These are phyloP conservation scores for Pachyrhynchus sulphureomaculatus DNA, from an alignment of 1,140 invertebrate species.

Conservation along the genomic window DNA sequence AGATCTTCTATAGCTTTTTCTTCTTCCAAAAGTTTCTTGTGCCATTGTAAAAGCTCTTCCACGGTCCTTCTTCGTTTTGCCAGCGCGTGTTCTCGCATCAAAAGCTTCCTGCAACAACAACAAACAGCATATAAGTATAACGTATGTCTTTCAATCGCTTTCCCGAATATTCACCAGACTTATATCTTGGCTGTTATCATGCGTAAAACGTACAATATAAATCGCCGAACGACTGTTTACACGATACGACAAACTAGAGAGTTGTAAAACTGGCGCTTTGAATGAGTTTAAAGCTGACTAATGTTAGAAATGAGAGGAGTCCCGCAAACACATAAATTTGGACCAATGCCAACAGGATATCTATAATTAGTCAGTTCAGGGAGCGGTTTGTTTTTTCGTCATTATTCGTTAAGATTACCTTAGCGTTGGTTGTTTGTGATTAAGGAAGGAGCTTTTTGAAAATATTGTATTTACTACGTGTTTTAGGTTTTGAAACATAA, in stretches of 20 bases:
- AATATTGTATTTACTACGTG: background rate
- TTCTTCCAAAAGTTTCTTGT: slow-evolving; percentile 48
- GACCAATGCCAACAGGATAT: slow-evolving; percentile 48
- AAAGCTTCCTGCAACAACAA: slow-evolving; percentile 44
- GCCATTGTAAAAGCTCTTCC: slow-evolving; percentile 49
- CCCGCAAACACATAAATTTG: slow-evolving; percentile 43
- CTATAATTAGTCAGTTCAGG: slow-evolving; percentile 46
- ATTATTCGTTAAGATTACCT: slow-evolving; percentile 8
- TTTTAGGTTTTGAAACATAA: background rate
- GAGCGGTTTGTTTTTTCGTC: slow-evolving; percentile 10
- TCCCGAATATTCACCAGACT: background rate
- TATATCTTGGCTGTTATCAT: background rate
- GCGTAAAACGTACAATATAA: slow-evolving; percentile 4
- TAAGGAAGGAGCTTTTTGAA: background rate
- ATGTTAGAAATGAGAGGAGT: slow-evolving; percentile 46
- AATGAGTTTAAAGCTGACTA: slow-evolving; percentile 41
- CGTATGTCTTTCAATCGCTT: background rate
- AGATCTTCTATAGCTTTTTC: slow-evolving; percentile 47
- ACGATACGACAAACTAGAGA: slow-evolving; percentile 24
- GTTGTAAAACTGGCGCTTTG: slow-evolving; percentile 23
- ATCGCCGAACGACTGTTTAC: slow-evolving; percentile 24
- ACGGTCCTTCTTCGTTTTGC: slow-evolving; percentile 46
- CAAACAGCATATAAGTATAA: background rate
- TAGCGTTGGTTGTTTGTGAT: background rate
- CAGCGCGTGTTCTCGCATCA: slow-evolving; percentile 48